Evolutionary conservation across 2,113 vertebrate species (phyloP).

Genomic region (Paraplagusia blochii): DNA sequence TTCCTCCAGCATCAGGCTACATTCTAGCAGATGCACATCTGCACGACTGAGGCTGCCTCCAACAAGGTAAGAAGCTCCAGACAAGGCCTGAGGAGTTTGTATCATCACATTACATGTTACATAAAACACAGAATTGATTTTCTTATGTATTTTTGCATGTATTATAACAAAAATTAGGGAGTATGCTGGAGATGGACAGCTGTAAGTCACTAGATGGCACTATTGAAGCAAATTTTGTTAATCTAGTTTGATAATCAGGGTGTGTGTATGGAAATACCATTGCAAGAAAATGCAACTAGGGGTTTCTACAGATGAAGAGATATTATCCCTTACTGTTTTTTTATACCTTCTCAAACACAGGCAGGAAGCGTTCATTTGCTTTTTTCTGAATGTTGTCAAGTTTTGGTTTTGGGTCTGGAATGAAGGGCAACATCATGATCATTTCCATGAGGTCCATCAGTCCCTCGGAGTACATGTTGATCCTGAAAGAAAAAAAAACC

Average conservation of each 20-base stretch:
- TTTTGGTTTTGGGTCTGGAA: conserved; percentile 61
- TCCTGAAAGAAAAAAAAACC: conserved; percentile 64
- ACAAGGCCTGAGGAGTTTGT: conserved; percentile 72
- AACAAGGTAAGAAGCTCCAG: conserved; percentile 78
- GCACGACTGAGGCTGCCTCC: conserved; percentile 84
- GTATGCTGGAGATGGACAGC: too few relatives aligned
- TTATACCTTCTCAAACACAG: conserved; percentile 86
- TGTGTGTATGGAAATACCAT: neutral
- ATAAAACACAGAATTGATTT: too few relatives aligned
- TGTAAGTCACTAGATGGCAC: too few relatives aligned
- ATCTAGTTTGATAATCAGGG: too few relatives aligned
- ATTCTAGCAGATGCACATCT: conserved; percentile 85
- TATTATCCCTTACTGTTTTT: too few relatives aligned
- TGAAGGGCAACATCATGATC: conserved; percentile 74
- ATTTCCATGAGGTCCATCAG: conserved; percentile 80
- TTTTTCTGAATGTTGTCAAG: conserved; percentile 69
- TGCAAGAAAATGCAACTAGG: too few relatives aligned
- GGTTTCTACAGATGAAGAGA: too few relatives aligned
- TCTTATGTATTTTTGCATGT: too few relatives aligned
- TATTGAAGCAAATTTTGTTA: too few relatives aligned
- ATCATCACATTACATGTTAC: neutral
- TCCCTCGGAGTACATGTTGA: conserved; percentile 87
- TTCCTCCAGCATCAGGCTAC: conserved; percentile 85
- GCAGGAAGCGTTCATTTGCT: conserved; percentile 79
- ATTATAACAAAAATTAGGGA: too few relatives aligned